Conservation (phyloP, 2,888 invertebrate species). For the Rhingia rostrata region DNA sequence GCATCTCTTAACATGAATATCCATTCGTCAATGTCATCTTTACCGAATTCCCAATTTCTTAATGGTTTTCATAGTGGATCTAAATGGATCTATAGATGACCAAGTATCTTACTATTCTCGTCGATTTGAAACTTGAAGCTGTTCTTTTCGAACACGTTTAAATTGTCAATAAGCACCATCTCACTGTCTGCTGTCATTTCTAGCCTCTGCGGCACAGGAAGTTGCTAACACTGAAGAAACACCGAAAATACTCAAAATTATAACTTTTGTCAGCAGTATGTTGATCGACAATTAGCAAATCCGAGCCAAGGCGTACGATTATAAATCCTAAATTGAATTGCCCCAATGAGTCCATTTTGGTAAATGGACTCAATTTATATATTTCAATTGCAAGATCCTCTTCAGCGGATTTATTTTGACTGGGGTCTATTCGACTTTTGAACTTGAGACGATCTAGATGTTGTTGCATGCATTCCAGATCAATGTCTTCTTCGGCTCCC, state of each 20-base stretch:
- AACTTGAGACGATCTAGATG: constrained; percentile 86
- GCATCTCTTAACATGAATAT: constrained; percentile 94
- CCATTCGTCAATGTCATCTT: constrained; percentile 97
- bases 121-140: constrained; percentile 95
- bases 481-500: constrained; percentile 77
- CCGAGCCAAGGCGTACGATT: constrained; percentile 90
- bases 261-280: constrained; percentile 99
- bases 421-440: constrained; percentile 90
- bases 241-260: constrained; percentile 96
- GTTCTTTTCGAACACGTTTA: constrained; percentile 93
- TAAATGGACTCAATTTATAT: constrained; percentile 91
- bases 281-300: constrained; percentile 99
- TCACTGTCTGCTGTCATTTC: constrained; percentile 95
- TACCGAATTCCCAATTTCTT: constrained; percentile 95
- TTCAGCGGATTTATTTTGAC: constrained; percentile 91
- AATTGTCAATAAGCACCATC: constrained; percentile 92
- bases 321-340: constrained; percentile 99
- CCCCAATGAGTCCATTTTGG: constrained; percentile 91
- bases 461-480: constrained; percentile 79
- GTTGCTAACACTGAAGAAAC: constrained; percentile 91
- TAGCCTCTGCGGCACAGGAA: constrained; percentile 92
- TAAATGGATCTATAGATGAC: no score
- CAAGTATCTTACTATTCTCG: constrained; percentile 84
- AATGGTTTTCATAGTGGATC: constrained; percentile 92
- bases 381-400: constrained; percentile 93